These are phyloP conservation scores for Andricus quercusramuli DNA, from an alignment of 2,888 invertebrate species.

Conservation along the genomic window DNA sequence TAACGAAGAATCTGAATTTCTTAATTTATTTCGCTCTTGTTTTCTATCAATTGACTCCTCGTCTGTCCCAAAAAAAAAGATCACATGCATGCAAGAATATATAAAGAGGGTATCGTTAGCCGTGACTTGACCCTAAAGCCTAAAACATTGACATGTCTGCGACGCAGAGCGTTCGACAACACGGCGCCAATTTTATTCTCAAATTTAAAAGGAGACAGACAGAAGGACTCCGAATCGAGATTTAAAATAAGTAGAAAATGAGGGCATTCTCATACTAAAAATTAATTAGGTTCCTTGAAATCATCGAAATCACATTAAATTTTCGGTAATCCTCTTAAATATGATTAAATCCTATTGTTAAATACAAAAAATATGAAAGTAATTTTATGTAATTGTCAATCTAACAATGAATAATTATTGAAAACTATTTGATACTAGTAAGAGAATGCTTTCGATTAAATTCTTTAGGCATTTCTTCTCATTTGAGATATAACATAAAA, in stretches of 20 bases:
- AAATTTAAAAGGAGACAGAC: slow-evolving; percentile 1
- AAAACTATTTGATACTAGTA: no score
- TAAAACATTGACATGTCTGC: slow-evolving; percentile 27
- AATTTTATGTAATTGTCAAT: no score
- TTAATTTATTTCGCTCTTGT: neutral
- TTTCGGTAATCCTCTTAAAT: no score
- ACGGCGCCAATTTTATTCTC: slow-evolving; percentile 4
- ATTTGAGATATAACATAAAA: no score
- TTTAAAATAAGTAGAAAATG: neutral
- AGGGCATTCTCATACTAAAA: neutral
- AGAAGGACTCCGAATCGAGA: slow-evolving; percentile 1
- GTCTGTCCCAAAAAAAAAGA: slow-evolving; percentile 12
- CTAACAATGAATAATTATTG: no score
- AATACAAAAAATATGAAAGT: no score
- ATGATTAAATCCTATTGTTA: no score
- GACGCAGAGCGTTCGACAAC: slow-evolving; percentile 9
- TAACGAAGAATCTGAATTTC: neutral
- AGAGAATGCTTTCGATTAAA: no score
- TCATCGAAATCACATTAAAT: no score
- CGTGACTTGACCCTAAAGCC: slow-evolving; percentile 31
- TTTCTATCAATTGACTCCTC: slow-evolving; percentile 22
- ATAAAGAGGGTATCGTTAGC: slow-evolving; percentile 2
- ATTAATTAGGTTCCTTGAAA: neutral
- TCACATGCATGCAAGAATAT: neutral
- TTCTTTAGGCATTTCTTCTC: no score